Conservation (phyloP, 2,888 invertebrate species). For the Cerceris rybyensis region DNA sequence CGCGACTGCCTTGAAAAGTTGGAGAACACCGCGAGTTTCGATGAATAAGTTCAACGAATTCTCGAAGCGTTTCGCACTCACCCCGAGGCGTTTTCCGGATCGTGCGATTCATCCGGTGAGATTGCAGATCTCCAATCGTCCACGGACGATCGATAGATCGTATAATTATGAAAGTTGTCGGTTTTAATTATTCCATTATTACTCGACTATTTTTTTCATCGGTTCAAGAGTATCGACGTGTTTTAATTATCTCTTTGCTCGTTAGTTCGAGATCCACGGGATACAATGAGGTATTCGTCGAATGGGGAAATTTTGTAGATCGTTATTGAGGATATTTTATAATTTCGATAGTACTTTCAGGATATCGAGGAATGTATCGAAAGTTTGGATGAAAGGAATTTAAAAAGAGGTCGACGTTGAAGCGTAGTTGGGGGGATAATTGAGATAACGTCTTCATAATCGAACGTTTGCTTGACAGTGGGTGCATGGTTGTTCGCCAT, state of each 20-base stretch:
- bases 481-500: not conserved
- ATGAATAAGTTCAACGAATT: conserved; percentile 39
- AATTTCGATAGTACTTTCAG: too few species aligned
- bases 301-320: too few species aligned
- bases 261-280: not conserved
- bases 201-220: not conserved
- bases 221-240: too few species aligned
- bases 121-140: not conserved
- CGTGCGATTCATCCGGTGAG: conserved; percentile 2
- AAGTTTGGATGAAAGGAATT: too few species aligned
- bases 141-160: not conserved
- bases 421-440: not conserved
- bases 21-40: too few species aligned
- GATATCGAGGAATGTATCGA: too few species aligned
- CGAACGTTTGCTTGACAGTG: not conserved
- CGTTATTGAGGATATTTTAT: too few species aligned
- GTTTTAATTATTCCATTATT: conserved; percentile 9
- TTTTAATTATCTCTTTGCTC: conserved; percentile 8
- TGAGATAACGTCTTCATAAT: not conserved
- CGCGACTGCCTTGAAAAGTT: conserved; percentile 23
- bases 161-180: conserved; percentile 5
- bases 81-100: not conserved
- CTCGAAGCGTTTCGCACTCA: conserved; percentile 13
- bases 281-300: too few species aligned
- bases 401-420: too few species aligned